Conservation (phyloP, 2,113 vertebrate species). For the Helogale parvula region DNA sequence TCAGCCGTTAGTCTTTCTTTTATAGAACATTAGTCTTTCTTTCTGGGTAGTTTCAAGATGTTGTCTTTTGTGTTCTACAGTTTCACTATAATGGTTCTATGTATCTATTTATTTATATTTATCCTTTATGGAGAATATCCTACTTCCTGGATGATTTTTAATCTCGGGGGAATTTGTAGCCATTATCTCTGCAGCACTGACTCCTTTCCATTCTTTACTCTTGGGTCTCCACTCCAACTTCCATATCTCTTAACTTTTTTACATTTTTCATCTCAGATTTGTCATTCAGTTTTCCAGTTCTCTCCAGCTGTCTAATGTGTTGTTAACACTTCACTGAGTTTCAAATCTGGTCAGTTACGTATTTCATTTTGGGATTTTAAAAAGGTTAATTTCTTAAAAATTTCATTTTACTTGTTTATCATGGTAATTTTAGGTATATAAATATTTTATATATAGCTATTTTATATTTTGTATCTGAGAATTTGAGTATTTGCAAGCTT, state of each 20-base stretch:
- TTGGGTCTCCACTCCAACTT: background rate
- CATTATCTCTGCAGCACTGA: background rate
- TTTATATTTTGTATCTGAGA: background rate
- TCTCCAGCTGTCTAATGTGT: background rate
- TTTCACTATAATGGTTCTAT: background rate
- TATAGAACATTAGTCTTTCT: background rate
- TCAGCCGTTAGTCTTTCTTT: background rate
- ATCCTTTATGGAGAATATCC: background rate
- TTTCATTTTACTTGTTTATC: background rate
- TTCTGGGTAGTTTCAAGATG: background rate
- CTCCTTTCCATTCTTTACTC: background rate
- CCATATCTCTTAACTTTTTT: background rate
- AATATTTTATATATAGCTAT: slow-evolving; percentile 20
- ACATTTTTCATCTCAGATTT: background rate
- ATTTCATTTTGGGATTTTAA: slow-evolving; percentile 8
- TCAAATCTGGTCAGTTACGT: background rate
- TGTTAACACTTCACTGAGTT: background rate
- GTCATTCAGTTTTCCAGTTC: background rate
- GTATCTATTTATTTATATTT: background rate
- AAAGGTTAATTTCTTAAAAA: slow-evolving; percentile 28
- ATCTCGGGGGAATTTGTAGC: background rate
- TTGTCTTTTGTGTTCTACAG: background rate
- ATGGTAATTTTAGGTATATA: background rate
- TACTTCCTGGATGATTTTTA: background rate
- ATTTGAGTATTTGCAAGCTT: background rate